Percentiles rank a stretch among this genome's conserved stretches.
Evolutionary conservation across 2,888 invertebrate genomes (phyloP).

Genomic region (Orthosia cruda): DNA sequence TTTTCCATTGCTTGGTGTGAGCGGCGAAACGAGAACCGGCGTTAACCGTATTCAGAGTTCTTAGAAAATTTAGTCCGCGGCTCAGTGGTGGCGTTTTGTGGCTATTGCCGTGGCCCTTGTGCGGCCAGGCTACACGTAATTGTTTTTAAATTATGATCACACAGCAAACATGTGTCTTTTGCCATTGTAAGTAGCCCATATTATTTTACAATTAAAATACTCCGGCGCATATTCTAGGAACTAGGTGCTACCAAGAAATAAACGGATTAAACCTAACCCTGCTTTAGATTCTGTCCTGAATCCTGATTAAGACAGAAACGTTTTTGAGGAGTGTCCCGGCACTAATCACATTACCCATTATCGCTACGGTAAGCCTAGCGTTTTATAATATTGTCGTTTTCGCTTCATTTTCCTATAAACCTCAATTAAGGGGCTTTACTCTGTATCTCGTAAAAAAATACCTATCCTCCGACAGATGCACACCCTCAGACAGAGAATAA

Average conservation of each 20-base stretch:
- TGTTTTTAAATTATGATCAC: slow-evolving; percentile 87
- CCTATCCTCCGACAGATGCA: background rate
- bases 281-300: background rate
- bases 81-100: background rate
- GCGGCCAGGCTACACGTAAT: slow-evolving; percentile 26
- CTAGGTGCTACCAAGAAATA: background rate
- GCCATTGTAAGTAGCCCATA: slow-evolving; percentile 34
- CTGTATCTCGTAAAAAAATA: slow-evolving; percentile 16
- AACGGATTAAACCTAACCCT: slow-evolving; percentile 74
- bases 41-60: background rate
- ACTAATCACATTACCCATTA: slow-evolving; percentile 78
- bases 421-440: slow-evolving; percentile 14
- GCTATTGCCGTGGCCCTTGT: background rate
- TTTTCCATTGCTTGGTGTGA: background rate
- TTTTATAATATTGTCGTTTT: slow-evolving; percentile 19
- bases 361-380: slow-evolving; percentile 81
- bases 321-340: slow-evolving; percentile 81
- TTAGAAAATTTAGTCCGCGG: background rate
- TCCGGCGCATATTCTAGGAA: slow-evolving; percentile 59
- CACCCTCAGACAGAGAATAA: slow-evolving; percentile 6
- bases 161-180: slow-evolving; percentile 83
- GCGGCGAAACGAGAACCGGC: background rate
- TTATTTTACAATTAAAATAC: slow-evolving; percentile 46
- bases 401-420: slow-evolving; percentile 9
- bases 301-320: slow-evolving; percentile 62